Conservation (phyloP, 2,797 vertebrate genomes). For the Micromesistius poutassou region DNA sequence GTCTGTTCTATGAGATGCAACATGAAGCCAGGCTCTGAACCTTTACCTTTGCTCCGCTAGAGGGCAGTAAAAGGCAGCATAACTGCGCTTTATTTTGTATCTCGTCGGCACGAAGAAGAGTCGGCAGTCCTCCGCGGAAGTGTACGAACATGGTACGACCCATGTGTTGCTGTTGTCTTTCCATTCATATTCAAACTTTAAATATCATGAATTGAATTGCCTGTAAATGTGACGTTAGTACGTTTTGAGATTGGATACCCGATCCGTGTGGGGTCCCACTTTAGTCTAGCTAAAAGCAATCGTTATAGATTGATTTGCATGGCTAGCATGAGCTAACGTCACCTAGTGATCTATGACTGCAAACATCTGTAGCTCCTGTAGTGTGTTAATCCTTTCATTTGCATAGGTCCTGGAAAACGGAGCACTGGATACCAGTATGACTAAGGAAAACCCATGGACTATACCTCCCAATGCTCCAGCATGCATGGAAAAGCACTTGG, state of each 20-base stretch:
- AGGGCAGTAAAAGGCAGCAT: not conserved
- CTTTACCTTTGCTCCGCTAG: not conserved
- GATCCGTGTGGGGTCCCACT: not conserved
- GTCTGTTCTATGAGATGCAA: not conserved
- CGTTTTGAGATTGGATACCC: not conserved
- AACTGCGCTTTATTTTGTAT: not conserved
- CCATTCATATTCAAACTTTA: not conserved
- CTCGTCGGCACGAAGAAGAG: not conserved
- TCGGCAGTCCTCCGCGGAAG: not conserved
- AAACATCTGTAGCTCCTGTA: not conserved
- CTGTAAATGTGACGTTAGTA: not conserved
- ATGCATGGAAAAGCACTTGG: conserved; percentile 91
- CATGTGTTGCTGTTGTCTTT: not conserved
- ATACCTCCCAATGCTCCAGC: conserved; percentile 88
- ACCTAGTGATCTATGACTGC: conserved; percentile 17
- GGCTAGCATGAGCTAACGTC: not conserved
- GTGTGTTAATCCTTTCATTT: too few species aligned
- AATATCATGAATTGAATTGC: not conserved
- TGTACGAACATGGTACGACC: not conserved
- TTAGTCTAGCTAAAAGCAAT: not conserved
- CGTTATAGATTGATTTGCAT: not conserved
- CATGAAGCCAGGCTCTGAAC: not conserved
- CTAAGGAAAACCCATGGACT: conserved; percentile 81
- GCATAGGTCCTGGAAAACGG: conserved; percentile 49
- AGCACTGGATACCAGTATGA: conserved; percentile 62